Base-by-base conservation (phyloP, 64 coral and sea anemone genomes). In the Pocillopora damicornis region DNA sequence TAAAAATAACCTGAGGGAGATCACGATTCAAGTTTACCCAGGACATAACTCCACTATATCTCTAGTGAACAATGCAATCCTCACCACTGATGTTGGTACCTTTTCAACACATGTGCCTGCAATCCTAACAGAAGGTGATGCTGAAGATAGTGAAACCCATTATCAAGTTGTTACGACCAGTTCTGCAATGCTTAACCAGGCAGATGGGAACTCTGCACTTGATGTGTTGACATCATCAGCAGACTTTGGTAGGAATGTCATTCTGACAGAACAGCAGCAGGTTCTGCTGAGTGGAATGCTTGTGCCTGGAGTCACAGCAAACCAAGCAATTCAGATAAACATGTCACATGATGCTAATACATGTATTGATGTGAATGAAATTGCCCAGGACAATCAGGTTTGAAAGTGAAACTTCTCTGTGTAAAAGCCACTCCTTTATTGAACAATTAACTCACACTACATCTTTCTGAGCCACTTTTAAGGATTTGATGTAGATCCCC, bases 101-200 rank as follows among this genome's bases (percentile, higher is more conserved):
- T 96, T 96, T 86, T 93, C 91, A 36, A 93, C 83, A 20, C 91
- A 96, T 90, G 94, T 96, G 73, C 94, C 94, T 37, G 57, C 94
- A 74, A 93, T 96, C 61, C 79, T 96, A 61, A 93, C 94, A 63
- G 91, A 96, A 64, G 91, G 94, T 66, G 94, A 93, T 90, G 88
- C 78, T 8, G 91, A 96, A 20, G 94, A 90, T 5, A 93, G 35
- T 66, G 94, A 96, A 58, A 9, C 87, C 63, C 91, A 74, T 15
- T 77, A 67, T 42, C 64, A 93, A 66, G 76, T 92, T 59, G 88
- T 96, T 59, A 92, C 94, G 1, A 78, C 94, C 30, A 96, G 88
- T 25, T 90, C 91, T 68, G 91, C 42, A 51, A 51, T 79, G 45
- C 86, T 35, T 78, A 76, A 63, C 61, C 90, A 92, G 11, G 86